Base-by-base conservation (phyloP, 2,888 invertebrate genomes). In the Polymixis flavicincta region DNA sequence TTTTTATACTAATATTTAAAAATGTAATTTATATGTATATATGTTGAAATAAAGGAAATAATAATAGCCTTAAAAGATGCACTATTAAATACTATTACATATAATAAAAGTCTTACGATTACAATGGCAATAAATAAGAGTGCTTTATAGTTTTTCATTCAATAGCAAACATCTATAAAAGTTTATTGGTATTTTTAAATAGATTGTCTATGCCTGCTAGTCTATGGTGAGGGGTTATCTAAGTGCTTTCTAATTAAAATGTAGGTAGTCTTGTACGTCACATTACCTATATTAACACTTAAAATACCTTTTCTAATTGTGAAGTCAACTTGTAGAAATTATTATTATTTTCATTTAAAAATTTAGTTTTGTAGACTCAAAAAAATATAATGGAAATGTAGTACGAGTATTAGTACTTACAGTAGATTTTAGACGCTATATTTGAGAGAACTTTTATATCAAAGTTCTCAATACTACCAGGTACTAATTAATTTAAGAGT, bases 161-260 rank as follows among this genome's bases (percentile, higher is more conserved):
- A 76, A 86, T 61, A 54, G 60, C 67, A 32, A 61, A 52, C 68
- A 61, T 74, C 81, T 72, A 69, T 66, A 82, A 72, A 82, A 52
- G 61, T 82, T 86, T 74, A 78, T 86, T 65, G 70, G n/a, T 52
- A 70, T 85, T 85, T 85, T 83, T 76, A 74, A 84, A 76, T 71
- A 17, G 64, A 77, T 84, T 78, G 78, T 63, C 60, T 76, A 65
- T 73, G 42, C 6, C 48, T 48, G 2, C 13, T 14, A 22, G 59
- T 32, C 59, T 67, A 50, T 65, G 48, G 22, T 19, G 13, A 2
- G 7, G 7, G 28, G 5, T 9, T 32, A 60, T 4, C 17, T 25
- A 42, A 64, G n/a, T 64, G 17, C 37, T 50, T 77, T 68, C 17
- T 14, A 59, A 76, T 59, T 59, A 28, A 48, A 37, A 45, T 60